Evolutionary conservation across 2,888 invertebrate species (phyloP), one percentile per base, ranked within the genome.

Genomic region (Watsonalla binaria): DNA sequence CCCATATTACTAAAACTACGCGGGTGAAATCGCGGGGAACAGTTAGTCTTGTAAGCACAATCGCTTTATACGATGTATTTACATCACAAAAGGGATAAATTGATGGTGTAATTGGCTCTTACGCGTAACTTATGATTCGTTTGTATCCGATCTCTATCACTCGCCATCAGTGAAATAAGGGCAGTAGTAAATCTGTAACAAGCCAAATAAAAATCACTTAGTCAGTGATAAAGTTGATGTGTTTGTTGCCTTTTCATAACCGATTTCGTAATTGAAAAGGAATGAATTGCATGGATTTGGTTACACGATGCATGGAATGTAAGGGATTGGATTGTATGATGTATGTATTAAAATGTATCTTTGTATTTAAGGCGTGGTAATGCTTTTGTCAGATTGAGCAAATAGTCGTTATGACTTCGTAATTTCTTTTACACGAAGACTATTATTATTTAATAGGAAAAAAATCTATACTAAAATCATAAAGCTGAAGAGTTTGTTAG

Each of bases 91-190:
- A 24, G 24, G 46, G 24, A 8, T 24, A 24, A 8, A 8, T 7
- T 47, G 0, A 9, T 11, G 14, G 5, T 13, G 13, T 13, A 24
- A 7, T 37, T 14, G n/a, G 37, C 49, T 37, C 49, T 39, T 11
- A 14, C 37, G 11, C 15, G 14, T 39, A 49, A 39, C 37, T 49
- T 35, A 49, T 49, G 49, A 49, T 49, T 14, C 15, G 49, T 49
- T 49, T 49, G 49, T 13, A 49, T 49, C 49, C 15, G 37, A 37
- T 49, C 49, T n/a, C 37, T 49, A 49, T 49, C 49, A 49, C 49
- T 49, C 37, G 37, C 37, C 49, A 49, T 49, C 49, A 49, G 37
- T 8, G 15, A 37, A 49, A 49, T 49, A 8, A 49, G 49, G 39
- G 24, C 49, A 39, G 49, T 49, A 39, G 39, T 49, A 49, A 49